phyloP scores from a whole-genome alignment of 2,888 invertebrate species.

The Lepeophtheirus nordmannii region DNA sequence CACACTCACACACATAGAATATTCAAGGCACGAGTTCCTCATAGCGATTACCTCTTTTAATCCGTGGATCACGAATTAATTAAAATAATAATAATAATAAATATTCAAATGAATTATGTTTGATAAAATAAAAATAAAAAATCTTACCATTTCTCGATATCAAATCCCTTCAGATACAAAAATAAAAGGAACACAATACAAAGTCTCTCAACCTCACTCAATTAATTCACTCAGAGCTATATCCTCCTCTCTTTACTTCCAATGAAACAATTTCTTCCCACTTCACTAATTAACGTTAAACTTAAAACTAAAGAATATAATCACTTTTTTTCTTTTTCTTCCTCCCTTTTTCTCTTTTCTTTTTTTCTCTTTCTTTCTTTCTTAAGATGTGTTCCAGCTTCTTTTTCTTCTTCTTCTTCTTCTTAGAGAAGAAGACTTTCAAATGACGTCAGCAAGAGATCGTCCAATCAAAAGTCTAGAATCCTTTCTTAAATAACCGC shows the following conservation, averaged over 20 bases:
- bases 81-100: background rate
- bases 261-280: background rate
- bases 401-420: background rate
- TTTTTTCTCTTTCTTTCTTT: background rate
- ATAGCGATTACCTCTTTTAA: background rate
- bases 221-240: too few species aligned
- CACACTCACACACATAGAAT: too few species aligned
- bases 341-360: background rate
- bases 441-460: too few species aligned
- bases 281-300: background rate
- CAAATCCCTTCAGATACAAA: too few species aligned
- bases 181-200: too few species aligned
- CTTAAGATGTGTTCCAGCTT: background rate
- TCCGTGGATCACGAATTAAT: slow-evolving; percentile 5
- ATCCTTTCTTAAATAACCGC: too few species aligned
- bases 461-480: too few species aligned
- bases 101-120: background rate
- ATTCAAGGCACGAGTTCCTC: background rate
- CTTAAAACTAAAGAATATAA: background rate
- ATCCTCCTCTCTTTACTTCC: too few species aligned
- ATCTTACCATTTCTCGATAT: too few species aligned
- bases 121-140: background rate
- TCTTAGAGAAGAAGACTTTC: too few species aligned
- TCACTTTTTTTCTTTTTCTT: background rate
- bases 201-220: too few species aligned